These are phyloP conservation scores for Chalcis sispes DNA, from an alignment of 2,888 invertebrate genomes.

Conservation along the genomic window DNA sequence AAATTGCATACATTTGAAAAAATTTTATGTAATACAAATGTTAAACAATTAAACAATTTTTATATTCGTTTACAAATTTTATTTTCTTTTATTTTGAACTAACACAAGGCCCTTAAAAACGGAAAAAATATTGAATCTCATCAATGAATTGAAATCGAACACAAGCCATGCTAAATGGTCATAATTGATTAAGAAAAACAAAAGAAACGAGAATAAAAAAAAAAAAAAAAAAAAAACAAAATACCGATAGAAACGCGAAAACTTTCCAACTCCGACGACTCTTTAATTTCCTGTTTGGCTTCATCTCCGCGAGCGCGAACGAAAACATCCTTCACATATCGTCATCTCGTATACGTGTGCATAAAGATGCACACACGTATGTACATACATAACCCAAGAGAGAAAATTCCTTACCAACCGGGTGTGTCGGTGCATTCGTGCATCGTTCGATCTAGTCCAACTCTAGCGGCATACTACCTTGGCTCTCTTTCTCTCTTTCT, in stretches of 20 bases:
- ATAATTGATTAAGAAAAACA: not conserved
- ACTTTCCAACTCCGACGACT: not conserved
- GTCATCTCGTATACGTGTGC: not conserved
- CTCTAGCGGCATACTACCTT: not conserved
- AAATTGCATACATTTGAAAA: no score
- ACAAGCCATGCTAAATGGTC: not conserved
- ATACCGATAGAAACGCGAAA: no score
- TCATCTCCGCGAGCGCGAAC: not conserved
- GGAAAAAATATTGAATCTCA: not conserved
- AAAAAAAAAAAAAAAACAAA: no score
- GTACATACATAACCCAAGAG: no score
- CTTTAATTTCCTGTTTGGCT: not conserved
- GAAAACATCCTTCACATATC: not conserved
- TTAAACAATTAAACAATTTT: no score
- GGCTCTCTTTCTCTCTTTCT: no score
- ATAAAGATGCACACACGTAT: no score
- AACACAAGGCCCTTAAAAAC: not conserved
- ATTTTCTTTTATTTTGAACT: no score
- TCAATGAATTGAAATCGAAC: not conserved
- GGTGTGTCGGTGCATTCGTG: not conserved
- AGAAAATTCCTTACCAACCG: conserved; percentile 3
- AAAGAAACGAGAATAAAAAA: not conserved
- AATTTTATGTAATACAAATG: no score
- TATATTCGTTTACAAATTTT: no score
- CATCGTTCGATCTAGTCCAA: conserved; percentile 35